Evolutionary conservation across 1,140 invertebrate species (phyloP).

Genomic region (Caenorhabditis remanei): DNA sequence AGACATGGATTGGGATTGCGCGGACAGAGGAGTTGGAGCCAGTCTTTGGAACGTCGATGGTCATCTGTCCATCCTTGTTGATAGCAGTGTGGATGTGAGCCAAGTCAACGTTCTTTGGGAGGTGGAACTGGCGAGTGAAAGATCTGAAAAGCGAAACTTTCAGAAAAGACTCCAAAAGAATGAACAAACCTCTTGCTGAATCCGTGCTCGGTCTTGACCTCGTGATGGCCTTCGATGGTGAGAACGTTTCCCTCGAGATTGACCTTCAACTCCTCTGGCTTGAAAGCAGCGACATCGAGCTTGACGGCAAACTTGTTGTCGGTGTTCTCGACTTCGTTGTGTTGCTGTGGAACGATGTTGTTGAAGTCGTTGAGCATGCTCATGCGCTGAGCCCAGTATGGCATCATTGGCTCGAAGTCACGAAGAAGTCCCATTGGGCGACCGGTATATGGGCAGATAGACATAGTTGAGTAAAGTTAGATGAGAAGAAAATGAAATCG

Average conservation of each 20-base stretch:
- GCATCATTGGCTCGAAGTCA: conserved; percentile 26
- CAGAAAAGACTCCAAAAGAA: background rate
- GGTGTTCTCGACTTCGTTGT: conserved; percentile 61
- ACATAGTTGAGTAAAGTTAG: conserved; percentile 45
- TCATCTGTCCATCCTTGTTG: conserved; percentile 45
- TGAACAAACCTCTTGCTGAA: conserved; percentile 56
- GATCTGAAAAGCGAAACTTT: conserved; percentile 11
- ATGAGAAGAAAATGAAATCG: background rate
- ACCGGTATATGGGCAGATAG: conserved; percentile 30
- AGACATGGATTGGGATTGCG: conserved; percentile 21
- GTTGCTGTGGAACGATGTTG: conserved; percentile 33
- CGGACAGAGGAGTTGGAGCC: background rate
- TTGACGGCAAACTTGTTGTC: conserved; percentile 67
- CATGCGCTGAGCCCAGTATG: conserved; percentile 12
- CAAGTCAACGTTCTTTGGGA: conserved; percentile 57
- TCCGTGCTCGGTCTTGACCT: conserved; percentile 66
- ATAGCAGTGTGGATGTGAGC: conserved; percentile 7
- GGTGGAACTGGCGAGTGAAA: conserved; percentile 57
- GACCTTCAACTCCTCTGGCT: conserved; percentile 72
- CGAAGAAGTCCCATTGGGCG: conserved; percentile 31
- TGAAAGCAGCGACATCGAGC: conserved; percentile 71
- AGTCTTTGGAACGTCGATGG: conserved; percentile 57
- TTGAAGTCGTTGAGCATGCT: conserved; percentile 42
- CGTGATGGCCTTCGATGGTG: conserved; percentile 72
- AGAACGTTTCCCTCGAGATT: conserved; percentile 70